These are phyloP conservation scores for Melieria crassipennis DNA, from an alignment of 2,888 invertebrate species.

Conservation along the genomic window DNA sequence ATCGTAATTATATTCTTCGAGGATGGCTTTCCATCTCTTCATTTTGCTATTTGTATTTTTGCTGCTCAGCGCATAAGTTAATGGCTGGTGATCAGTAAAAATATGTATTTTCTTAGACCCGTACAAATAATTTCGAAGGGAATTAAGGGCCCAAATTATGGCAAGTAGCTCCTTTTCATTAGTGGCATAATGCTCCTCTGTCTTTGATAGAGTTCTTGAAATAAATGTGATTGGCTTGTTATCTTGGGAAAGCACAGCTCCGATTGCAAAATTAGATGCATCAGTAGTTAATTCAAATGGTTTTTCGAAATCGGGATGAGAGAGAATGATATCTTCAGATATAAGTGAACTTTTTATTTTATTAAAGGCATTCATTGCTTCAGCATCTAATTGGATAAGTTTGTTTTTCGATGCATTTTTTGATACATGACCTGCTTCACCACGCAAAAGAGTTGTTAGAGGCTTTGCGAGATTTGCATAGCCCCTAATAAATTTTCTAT, in stretches of 20 bases:
- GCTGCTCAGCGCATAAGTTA: too few relatives aligned
- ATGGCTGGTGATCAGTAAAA: too few relatives aligned
- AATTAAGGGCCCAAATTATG: too few relatives aligned
- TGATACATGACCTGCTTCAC: neutral
- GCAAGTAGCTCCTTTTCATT: too few relatives aligned
- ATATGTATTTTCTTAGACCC: too few relatives aligned
- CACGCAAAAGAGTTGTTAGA: constrained; percentile 24
- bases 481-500: constrained; percentile 11
- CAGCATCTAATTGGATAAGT: neutral
- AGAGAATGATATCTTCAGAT: neutral
- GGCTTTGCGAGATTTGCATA: constrained; percentile 33
- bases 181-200: too few relatives aligned
- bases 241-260: neutral
- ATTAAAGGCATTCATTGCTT: neutral
- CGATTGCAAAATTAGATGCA: constrained; percentile 4
- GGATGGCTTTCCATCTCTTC: too few relatives aligned
- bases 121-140: too few relatives aligned
- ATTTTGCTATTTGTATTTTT: too few relatives aligned
- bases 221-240: too few relatives aligned
- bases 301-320: neutral
- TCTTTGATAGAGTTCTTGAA: too few relatives aligned
- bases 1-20: too few relatives aligned
- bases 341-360: constrained; percentile 4
- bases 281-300: neutral
- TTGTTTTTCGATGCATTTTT: constrained; percentile 1